Base-by-base conservation (phyloP, 2,797 vertebrate genomes). In the Buceros bicornis region DNA sequence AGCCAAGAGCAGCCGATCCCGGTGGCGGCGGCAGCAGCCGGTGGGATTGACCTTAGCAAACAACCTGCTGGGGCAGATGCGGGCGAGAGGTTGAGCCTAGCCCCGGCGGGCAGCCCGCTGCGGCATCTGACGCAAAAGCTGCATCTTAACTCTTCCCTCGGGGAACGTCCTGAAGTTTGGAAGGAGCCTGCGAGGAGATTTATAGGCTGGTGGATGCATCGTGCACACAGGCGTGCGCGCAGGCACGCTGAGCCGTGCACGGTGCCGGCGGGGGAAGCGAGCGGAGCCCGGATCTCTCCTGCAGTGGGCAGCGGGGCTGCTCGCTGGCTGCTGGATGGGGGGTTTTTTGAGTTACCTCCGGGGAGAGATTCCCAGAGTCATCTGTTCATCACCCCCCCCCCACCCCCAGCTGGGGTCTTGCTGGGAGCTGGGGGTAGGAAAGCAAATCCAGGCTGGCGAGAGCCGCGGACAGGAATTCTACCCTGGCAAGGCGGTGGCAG, bases 21-120 rank as follows among this genome's bases (percentile, higher is more conserved):
- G 18, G 81, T 40, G 43, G 91, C 53, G 72, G 86, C 43, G 64
- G 94, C 31, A 14, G 90, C 83, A 22, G 77, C 85, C 96, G 64
- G 45, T 93, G 97, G 92, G 89, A 74, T 51, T 83, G 97, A 96
- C 92, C 97, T 98, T 93, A 95, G 97, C 97, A 97, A 98, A 97
- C 89, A 98, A 97, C 97, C 96, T 94, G 73, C 70, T 71, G 93
- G 54, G 95, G 97, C 97, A 96, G 97, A 96, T 97, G 97, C 93
- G 80, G 71, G 93, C 56, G 97, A 95, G 90, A 62, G 74, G 97
- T 97, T 98, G 93, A 97, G 98, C 79, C 90, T 86, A 87, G 93
- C 96, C 96, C 94, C 89, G 96, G 93, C 87, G 85, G 78, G 76
- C 79, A 92, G 94, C 94, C 95, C 94, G 90, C 96, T 93, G 97